Percentiles rank a stretch among this genome's conserved stretches.
These are phyloP conservation scores for Apostichopus japonicus DNA, from an alignment of 35 echinoderm and acorn worm species.

Conservation along the genomic window DNA sequence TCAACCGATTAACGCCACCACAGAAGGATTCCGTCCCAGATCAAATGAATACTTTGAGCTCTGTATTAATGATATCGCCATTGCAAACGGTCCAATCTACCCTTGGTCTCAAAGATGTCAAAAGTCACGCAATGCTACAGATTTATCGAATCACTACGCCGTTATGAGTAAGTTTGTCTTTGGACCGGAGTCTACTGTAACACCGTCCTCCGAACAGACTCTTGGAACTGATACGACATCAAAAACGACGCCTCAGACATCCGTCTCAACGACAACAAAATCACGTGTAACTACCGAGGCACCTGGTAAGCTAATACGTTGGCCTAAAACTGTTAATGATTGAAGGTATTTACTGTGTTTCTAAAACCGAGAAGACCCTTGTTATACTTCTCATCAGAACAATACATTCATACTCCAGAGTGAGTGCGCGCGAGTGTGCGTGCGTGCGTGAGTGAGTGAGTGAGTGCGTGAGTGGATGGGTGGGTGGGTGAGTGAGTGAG, in stretches of 20 bases:
- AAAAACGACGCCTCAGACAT: neutral
- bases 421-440: too few species aligned
- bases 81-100: constrained; percentile 48
- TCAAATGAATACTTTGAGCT: constrained; percentile 50
- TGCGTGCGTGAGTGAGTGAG: too few species aligned
- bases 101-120: constrained; percentile 57
- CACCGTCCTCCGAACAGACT: neutral
- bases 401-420: too few species aligned
- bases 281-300: neutral
- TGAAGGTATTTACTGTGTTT: too few species aligned
- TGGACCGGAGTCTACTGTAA: neutral
- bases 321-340: too few species aligned
- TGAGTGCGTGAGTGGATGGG: too few species aligned
- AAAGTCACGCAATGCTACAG: constrained; percentile 47
- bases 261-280: neutral
- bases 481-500: too few species aligned
- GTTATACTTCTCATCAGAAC: too few species aligned
- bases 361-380: too few species aligned
- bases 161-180: constrained; percentile 71
- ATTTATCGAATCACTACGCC: constrained; percentile 75
- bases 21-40: constrained; percentile 57
- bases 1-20: constrained; percentile 55
- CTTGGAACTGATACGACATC: neutral
- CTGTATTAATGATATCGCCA: constrained; percentile 51
- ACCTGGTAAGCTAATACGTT: neutral